Conservation (phyloP, 2,888 invertebrate genomes). For the Sinhomidia bicolor region DNA sequence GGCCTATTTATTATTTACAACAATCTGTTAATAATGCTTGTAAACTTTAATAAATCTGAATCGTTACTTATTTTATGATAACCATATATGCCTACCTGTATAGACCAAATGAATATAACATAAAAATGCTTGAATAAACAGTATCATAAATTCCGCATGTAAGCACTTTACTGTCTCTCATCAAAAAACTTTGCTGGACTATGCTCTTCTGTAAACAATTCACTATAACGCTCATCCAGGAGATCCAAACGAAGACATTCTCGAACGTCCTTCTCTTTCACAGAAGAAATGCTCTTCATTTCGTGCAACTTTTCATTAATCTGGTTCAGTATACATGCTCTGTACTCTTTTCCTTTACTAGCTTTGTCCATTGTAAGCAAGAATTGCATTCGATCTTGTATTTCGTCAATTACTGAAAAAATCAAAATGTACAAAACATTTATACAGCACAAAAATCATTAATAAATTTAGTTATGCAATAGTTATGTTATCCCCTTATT, state of each 20-base stretch:
- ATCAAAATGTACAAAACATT: background rate
- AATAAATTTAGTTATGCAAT: background rate
- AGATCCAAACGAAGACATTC: conserved; percentile 48
- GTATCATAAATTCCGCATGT: background rate
- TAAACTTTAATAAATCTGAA: too few relatives aligned
- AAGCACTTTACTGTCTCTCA: background rate
- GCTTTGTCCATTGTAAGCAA: conserved; percentile 60
- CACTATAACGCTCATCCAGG: conserved; percentile 58
- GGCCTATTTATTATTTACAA: too few relatives aligned
- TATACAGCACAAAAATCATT: background rate
- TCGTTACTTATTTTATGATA: too few relatives aligned
- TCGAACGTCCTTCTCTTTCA: conserved; percentile 54
- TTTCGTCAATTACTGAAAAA: conserved; percentile 66
- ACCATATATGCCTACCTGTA: too few relatives aligned
- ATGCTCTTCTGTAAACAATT: background rate
- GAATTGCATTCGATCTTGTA: conserved; percentile 72
- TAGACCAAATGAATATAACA: too few relatives aligned
- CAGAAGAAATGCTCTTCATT: conserved; percentile 61
- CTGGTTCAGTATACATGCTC: conserved; percentile 60
- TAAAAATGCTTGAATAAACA: too few relatives aligned
- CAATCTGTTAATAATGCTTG: too few relatives aligned
- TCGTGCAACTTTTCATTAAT: conserved; percentile 69
- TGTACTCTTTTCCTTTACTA: conserved; percentile 64
- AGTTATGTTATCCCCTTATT: background rate
- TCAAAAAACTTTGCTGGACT: conserved; percentile 49